Base-by-base conservation (phyloP, 2,888 invertebrate species). In the Cephus pulcher region DNA sequence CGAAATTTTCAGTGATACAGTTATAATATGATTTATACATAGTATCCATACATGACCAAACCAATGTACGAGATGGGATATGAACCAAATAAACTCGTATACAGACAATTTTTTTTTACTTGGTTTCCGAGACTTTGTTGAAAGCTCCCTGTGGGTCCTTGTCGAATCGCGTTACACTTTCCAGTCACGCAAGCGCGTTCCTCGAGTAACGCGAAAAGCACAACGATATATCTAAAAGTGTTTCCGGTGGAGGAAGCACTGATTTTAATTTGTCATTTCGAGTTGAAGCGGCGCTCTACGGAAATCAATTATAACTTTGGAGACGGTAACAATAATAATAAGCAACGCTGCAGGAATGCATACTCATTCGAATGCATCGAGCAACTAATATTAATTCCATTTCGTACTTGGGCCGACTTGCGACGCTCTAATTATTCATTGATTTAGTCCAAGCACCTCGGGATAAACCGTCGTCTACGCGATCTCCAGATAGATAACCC, bases 231-330 rank as follows among this genome's bases (percentile, higher is more conserved):
- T 23, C 56, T 56, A 56, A 56, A 56, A 56, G 56, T 15, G 23
- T 23, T 56, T 56, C 56, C 15, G 56, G 6, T 2, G 9, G 56
- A 23, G 80, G 82, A 82, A 81, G 79, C 82, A 78, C 79, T 84
- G 81, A 85, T 85, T 85, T 86, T 85, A 85, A 85, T 86, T 86
- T 82, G 84, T 84, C 82, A 82, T 78, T 70, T 78, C 78, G 76
- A 83, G 80, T 82, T 79, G 77, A 82, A 84, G 79, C 79, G 80
- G 80, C 80, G 77, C 76, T 77, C 82, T 78, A 81, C 35, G 68
- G 81, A 86, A 86, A 86, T 86, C 87, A 86, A 86, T 86, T 86
- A 86, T 74, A 77, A 86, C 84, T 86, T 86, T 75, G 78, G 79
- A 79, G 80, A 86, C 84, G 75, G 84, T 80, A 82, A 84, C 83